Percentiles rank a stretch among this genome's conserved stretches.
Conservation (phyloP, 2,797 vertebrate species). For the Oceanodroma leucorhoa region DNA sequence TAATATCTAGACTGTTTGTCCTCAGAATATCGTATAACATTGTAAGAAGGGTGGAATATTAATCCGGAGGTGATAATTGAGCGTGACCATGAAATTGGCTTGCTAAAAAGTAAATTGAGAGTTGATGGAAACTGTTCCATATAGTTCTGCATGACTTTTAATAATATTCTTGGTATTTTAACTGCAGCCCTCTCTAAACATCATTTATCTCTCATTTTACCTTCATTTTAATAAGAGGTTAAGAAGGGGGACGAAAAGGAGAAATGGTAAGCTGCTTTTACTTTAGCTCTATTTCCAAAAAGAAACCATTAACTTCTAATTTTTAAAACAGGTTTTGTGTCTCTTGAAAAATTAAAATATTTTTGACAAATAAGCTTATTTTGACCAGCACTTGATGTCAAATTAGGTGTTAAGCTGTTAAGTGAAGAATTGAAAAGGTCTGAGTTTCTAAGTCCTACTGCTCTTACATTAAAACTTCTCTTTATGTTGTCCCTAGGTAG, state of each 20-base stretch:
- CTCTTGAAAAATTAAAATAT: neutral
- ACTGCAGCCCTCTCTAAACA: neutral
- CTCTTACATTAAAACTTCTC: neutral
- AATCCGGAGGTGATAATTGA: neutral
- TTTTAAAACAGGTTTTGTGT: neutral
- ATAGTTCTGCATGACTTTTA: neutral
- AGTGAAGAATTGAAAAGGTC: neutral
- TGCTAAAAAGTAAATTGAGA: neutral
- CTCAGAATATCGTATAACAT: rapidly evolving
- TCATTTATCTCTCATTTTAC: neutral
- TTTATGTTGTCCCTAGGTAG: neutral
- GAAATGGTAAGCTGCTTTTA: neutral
- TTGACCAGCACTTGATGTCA: neutral
- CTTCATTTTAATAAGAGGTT: neutral
- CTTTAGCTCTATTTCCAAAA: neutral
- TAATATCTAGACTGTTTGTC: neutral
- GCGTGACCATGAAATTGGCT: neutral
- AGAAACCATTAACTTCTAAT: neutral
- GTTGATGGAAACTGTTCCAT: neutral
- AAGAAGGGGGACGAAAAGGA: too few species aligned
- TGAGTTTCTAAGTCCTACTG: neutral
- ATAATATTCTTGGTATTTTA: neutral
- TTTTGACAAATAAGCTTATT: neutral
- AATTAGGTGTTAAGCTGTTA: neutral
- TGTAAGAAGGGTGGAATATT: neutral